These are phyloP conservation scores for Lepidurus apus DNA, from an alignment of 1,140 invertebrate species.

Conservation along the genomic window DNA sequence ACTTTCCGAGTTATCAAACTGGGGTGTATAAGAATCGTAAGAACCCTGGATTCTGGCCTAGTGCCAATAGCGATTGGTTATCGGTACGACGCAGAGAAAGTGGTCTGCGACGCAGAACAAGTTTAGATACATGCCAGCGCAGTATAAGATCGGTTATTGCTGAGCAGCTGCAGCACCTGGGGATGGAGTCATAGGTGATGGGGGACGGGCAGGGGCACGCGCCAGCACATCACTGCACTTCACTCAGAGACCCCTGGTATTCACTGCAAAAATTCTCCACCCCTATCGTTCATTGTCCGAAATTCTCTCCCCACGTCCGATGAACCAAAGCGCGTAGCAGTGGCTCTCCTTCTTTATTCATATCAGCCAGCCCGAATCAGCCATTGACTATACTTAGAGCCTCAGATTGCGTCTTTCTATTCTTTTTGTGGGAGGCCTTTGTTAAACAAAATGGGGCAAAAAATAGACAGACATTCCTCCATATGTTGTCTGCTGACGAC, in stretches of 20 bases:
- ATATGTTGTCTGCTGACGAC: not conserved
- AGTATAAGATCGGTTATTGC: not conserved
- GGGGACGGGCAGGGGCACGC: not conserved
- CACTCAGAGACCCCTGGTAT: not conserved
- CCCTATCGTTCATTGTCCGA: not conserved
- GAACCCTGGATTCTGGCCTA: no score
- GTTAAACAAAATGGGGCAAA: not conserved
- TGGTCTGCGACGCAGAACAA: not conserved
- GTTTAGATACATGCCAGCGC: not conserved
- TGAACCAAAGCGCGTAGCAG: not conserved
- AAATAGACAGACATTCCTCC: not conserved
- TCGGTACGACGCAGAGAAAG: not conserved
- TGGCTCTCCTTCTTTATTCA: not conserved
- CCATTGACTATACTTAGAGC: not conserved
- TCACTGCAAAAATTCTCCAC: not conserved
- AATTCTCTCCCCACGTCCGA: not conserved
- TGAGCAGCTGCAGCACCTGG: not conserved
- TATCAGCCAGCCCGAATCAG: not conserved
- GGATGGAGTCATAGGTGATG: not conserved
- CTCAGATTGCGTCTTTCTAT: not conserved
- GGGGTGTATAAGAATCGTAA: no score
- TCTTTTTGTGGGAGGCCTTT: not conserved
- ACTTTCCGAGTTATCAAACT: no score
- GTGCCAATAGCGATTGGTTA: not conserved
- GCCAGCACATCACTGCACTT: constrained; percentile 4